Percentiles rank a stretch among this genome's conserved stretches.
These are phyloP conservation scores for Onchidella celtica DNA, from an alignment of 2,888 invertebrate species.

Conservation along the genomic window DNA sequence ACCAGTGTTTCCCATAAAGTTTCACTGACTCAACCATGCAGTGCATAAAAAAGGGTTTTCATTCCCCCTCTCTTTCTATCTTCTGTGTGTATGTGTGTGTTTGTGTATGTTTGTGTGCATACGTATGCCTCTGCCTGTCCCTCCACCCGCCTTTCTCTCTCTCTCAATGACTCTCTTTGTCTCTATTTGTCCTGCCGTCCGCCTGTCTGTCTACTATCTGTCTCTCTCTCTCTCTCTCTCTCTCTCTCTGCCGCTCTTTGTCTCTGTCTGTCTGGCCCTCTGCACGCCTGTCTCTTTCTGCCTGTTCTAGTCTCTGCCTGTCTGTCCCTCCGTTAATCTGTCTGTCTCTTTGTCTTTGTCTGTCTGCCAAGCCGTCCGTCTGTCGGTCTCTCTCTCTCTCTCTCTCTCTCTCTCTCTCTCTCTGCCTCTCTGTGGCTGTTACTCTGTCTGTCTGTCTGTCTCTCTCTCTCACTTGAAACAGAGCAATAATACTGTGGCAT, in stretches of 20 bases:
- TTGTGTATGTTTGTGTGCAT: not conserved
- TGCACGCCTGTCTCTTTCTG: no score
- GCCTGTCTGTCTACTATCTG: not conserved
- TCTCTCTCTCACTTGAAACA: constrained; percentile 3
- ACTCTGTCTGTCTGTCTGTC: not conserved
- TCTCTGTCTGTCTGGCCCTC: no score
- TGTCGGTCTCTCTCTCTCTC: not conserved
- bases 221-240: no score
- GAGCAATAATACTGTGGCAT: not conserved
- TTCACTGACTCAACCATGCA: no score
- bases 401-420: not conserved
- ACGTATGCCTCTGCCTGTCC: not conserved
- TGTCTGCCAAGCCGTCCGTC: no score
- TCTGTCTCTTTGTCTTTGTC: no score
- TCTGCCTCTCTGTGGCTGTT: not conserved
- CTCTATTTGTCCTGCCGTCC: constrained; percentile 4
- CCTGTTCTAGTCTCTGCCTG: no score
- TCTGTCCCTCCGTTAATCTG: no score
- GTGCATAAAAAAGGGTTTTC: no score
- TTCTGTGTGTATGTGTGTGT: not conserved
- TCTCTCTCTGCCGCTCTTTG: no score
- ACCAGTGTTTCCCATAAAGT: no score
- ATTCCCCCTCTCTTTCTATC: not conserved
- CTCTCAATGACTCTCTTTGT: not conserved
- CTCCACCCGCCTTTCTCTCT: not conserved